A percentile compares a stretch with the other conserved stretches of the same genome.
phyloP scores from a whole-genome alignment of 2,113 vertebrate species.

The Gymnorhina tibicen region DNA sequence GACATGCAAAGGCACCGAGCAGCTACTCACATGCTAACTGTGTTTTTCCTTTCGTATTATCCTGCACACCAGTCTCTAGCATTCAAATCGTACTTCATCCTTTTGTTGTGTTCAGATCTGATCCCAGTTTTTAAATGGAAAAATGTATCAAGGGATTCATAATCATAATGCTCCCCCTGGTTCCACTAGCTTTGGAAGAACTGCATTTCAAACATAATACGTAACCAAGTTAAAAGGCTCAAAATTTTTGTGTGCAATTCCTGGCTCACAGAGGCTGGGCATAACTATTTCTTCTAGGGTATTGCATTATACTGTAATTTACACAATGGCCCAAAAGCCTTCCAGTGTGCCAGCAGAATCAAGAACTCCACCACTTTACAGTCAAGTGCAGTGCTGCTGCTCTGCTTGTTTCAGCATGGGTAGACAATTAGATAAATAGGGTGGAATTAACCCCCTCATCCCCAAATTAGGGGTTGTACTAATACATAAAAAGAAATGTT shows the following conservation, averaged over 20 bases:
- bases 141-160: background rate
- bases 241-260: background rate
- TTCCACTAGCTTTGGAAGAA: constrained; percentile 32
- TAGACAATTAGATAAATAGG: background rate
- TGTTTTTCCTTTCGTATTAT: background rate
- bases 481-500: background rate
- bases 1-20: background rate
- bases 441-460: constrained; percentile 14
- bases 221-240: constrained; percentile 33
- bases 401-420: background rate
- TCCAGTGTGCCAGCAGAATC: background rate
- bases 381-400: background rate
- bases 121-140: constrained; percentile 14
- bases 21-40: background rate
- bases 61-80: background rate
- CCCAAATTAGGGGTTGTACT: background rate
- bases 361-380: constrained; percentile 1
- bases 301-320: constrained; percentile 41
- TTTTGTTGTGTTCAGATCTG: background rate
- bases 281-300: constrained; percentile 32
- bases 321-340: constrained; percentile 17
- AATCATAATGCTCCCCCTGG: constrained; percentile 4
- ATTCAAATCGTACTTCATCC: background rate
- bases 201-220: background rate
- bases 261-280: background rate